phyloP scores from a whole-genome alignment of 2,888 invertebrate species.

The Dryococelus australis region DNA sequence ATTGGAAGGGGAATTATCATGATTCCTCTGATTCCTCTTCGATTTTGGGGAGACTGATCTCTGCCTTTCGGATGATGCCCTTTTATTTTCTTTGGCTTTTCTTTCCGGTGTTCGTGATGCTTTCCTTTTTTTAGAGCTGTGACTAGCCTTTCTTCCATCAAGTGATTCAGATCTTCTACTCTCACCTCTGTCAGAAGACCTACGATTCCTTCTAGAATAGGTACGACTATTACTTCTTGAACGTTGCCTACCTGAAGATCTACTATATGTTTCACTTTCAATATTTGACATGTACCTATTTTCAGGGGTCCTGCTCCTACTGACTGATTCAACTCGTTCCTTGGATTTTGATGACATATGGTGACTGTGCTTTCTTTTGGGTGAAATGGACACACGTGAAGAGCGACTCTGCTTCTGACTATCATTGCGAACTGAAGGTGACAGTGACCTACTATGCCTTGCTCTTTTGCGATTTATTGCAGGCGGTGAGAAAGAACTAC shows the following conservation, averaged over 20 bases:
- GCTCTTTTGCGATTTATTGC: not conserved
- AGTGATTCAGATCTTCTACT: slow-evolving; percentile 4
- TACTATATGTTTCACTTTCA: not conserved
- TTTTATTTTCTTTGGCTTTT: slow-evolving; percentile 12
- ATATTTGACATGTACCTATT: slow-evolving; percentile 26
- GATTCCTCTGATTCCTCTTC: slow-evolving; percentile 19
- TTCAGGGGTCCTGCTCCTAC: slow-evolving; percentile 41
- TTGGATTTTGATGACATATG: slow-evolving; percentile 48
- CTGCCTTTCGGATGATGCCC: not conserved
- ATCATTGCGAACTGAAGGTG: slow-evolving; percentile 22
- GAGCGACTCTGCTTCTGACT: not conserved
- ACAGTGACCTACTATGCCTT: slow-evolving; percentile 25
- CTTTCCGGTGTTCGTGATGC: not conserved
- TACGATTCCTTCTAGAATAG: not conserved
- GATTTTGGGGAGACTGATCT: slow-evolving; percentile 30
- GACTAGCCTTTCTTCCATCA: not conserved
- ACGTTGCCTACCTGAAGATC: slow-evolving; percentile 12
- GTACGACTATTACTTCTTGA: slow-evolving; percentile 35
- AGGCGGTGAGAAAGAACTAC: not conserved
- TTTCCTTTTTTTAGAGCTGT: slow-evolving; percentile 13
- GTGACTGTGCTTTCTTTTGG: slow-evolving; percentile 46
- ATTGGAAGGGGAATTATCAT: not conserved
- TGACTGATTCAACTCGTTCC: slow-evolving; percentile 46
- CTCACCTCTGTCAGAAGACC: slow-evolving; percentile 20
- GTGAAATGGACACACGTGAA: slow-evolving; percentile 34